Base-by-base conservation (phyloP, 2,797 vertebrate genomes). In the Florisuga fusca region DNA sequence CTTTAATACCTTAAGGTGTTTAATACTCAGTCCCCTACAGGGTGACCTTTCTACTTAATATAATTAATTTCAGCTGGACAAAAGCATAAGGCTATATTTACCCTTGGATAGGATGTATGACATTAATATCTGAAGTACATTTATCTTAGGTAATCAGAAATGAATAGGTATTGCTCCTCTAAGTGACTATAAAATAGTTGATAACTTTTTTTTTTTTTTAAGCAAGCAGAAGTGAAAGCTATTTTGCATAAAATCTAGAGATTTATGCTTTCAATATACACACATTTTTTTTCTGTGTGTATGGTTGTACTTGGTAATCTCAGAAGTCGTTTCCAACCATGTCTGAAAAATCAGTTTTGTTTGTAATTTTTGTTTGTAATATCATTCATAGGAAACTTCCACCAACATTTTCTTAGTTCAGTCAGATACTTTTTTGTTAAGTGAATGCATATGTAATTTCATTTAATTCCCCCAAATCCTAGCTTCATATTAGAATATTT, bases 201-300 rank as follows among this genome's bases (percentile, higher is more conserved):
- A 75, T 45, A 78, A 67, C 22, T 83, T 59, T 2, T 22, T 36
- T 80, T 74, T 88, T 21, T 76, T 29, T 77, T 76, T 71, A 85
- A 34, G 38, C 10, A 73, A 88, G 23, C 68, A 68, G 55, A 95
- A 85, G 8, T 7, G 9, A 87, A 81, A 88, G 29, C 16, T 95
- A 63, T 78, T 91, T 85, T 94, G 38, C 57, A 94, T 89, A 88
- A 94, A 91, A 96, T 68, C 91, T 50, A 68, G 68, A 88, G 51
- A 68, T 72, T 64, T 85, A 51, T 64, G 71, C 58, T 85, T 94
- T 67, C 20, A 13, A 41, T 41, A 41, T 41, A 41, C 38, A 38
- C 38, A 41, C 13, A 41, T 41, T 41, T 41, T 41, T 41, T 14
- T 6, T 41, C 13, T 41, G 38, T 41, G 38, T 41, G 38, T 41